Base-by-base conservation (phyloP, 2,888 invertebrate genomes). In the Noctua pronuba region DNA sequence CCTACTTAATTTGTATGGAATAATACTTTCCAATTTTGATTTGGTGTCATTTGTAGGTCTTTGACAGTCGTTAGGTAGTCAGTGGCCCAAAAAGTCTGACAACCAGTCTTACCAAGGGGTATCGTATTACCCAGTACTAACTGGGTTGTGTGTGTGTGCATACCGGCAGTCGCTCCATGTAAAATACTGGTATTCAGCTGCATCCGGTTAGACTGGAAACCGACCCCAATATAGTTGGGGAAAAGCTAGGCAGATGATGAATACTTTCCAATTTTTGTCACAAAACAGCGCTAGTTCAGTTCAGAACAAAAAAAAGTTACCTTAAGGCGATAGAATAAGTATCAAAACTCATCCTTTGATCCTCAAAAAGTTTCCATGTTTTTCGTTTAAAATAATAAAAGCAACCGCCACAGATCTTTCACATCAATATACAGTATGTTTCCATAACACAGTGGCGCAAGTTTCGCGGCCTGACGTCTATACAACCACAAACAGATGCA, bases 401-500 rank as follows among this genome's bases (percentile, higher is more conserved):
- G 16, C 16, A 1, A 62, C 3, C 6, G 28, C n/a, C 2, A 60
- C 60, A 58, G 68, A 28, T 6, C 58, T 41, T 35, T 55, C 38
- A n/a, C 1, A 49, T 52, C 79, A 31, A 7, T 11, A 16, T 0
- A 55, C 82, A 84, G 82, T 92, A 77, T 92, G 88, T 91, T 88
- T 87, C 24, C 83, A 74, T 52, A 35, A 62, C 73, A 83, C 79
- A 84, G 77, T 74, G 79, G 88, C 82, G 83, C 90, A 94, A 94
- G 92, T 94, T 94, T 86, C 84, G 77, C 85, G 81, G 86, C 81
- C 90, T 89, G 92, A 91, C 92, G 91, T 94, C 92, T 92, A 92
- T 92, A 93, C 92, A 92, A 89, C 93, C 94, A 91, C 94, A 93
- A 93, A 93, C 94, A 94, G 94, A 95, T 95, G 94, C 95, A 95